Conservation (phyloP, 1,140 invertebrate genomes). For the Musca domestica region DNA sequence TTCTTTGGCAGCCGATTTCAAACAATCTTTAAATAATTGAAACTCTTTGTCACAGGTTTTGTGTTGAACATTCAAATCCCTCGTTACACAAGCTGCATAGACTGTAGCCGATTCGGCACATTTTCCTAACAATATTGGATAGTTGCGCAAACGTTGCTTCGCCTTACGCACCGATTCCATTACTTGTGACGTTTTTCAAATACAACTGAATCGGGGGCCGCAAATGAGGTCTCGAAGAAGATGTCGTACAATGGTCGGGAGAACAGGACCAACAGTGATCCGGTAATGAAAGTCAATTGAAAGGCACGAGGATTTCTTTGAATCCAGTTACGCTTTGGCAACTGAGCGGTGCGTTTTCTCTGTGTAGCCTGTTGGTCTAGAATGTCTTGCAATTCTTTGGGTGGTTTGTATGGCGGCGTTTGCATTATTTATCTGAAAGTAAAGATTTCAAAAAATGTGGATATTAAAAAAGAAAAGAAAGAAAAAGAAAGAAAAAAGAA, state of each 20-base stretch:
- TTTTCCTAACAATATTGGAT: slow-evolving; percentile 69
- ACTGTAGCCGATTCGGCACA: slow-evolving; percentile 65
- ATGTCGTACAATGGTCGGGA: slow-evolving; percentile 70
- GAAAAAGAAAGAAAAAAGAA: too few relatives aligned
- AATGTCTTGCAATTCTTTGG: slow-evolving; percentile 40
- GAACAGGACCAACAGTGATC: slow-evolving; percentile 61
- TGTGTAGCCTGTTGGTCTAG: slow-evolving; percentile 37
- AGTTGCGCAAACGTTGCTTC: slow-evolving; percentile 67
- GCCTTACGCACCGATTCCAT: slow-evolving; percentile 82
- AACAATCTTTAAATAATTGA: slow-evolving; percentile 68
- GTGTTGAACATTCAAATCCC: slow-evolving; percentile 69
- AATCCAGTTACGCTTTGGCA: slow-evolving; percentile 51
- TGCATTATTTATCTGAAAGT: slow-evolving; percentile 43
- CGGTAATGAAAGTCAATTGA: slow-evolving; percentile 54
- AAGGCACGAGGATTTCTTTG: slow-evolving; percentile 59
- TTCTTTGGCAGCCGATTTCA: slow-evolving; percentile 64
- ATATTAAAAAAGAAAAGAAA: too few relatives aligned
- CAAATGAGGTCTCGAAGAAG: slow-evolving; percentile 54
- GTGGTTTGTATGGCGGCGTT: slow-evolving; percentile 43
- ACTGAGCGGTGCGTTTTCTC: slow-evolving; percentile 43
- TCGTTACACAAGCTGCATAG: slow-evolving; percentile 76
- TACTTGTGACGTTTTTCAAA: slow-evolving; percentile 23
- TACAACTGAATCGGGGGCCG: slow-evolving; percentile 36
- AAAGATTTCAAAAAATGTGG: too few relatives aligned
- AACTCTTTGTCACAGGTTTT: slow-evolving; percentile 75